phyloP scores from a whole-genome alignment of 35 echinoderm and acorn worm species.

The Acanthaster planci region DNA sequence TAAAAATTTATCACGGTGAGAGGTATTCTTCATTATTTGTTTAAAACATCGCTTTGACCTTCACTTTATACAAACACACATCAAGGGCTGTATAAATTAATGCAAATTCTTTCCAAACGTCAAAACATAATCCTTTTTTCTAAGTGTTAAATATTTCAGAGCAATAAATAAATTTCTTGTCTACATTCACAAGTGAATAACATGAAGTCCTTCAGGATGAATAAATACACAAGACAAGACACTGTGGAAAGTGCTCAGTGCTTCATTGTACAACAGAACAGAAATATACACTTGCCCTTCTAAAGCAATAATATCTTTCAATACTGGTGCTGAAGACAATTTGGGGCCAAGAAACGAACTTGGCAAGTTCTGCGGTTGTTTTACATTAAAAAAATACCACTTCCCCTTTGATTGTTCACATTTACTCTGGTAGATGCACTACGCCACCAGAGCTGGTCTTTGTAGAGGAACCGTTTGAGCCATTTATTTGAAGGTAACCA shows the following conservation, averaged over 20 bases:
- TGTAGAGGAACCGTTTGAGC: too few relatives aligned
- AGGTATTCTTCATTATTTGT: not conserved
- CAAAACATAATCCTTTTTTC: not conserved
- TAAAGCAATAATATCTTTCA: not conserved
- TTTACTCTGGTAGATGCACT: too few relatives aligned
- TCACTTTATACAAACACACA: slow-evolving; percentile 23
- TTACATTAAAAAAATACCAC: too few relatives aligned
- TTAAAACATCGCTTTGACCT: not conserved
- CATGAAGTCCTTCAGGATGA: not conserved
- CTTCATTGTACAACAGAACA: not conserved
- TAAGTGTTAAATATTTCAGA: slow-evolving; percentile 21
- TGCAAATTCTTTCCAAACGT: slow-evolving; percentile 3
- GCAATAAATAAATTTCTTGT: slow-evolving; percentile 26
- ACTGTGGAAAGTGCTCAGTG: not conserved
- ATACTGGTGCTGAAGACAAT: too few relatives aligned
- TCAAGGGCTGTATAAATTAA: not conserved
- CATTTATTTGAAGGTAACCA: too few relatives aligned
- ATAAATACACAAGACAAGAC: slow-evolving; percentile 1
- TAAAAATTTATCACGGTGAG: too few relatives aligned
- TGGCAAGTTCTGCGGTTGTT: too few relatives aligned
- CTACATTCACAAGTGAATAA: slow-evolving; percentile 18
- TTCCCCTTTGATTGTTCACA: too few relatives aligned
- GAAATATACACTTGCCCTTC: not conserved
- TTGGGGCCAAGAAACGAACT: too few relatives aligned
- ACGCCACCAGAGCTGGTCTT: too few relatives aligned